Base-by-base conservation (phyloP, 2,888 invertebrate genomes). In the Clistopyga incitator region DNA sequence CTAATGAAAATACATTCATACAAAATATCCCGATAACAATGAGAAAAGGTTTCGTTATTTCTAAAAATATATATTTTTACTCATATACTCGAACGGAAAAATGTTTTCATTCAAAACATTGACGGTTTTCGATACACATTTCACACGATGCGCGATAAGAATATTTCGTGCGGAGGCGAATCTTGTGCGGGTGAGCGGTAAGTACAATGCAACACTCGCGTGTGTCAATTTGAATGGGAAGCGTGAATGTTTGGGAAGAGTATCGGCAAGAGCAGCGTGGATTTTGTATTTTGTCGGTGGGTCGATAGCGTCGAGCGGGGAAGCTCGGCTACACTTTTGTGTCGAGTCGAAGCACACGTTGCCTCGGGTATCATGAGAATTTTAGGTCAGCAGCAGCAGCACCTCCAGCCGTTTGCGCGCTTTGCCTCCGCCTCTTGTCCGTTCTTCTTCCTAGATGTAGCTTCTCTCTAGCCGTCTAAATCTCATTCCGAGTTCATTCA, bases 311-410 rank as follows among this genome's bases (percentile, higher is more conserved):
- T 42, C 47, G 50, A 61, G 74, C 29, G 50, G 38, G 50, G 38
- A 74, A 74, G 74, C 59, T 59, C 13, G 47, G 45, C 45, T 45
- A 38, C 61, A 74, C 61, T 74, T 74, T 61, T 50, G 61, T 74
- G 34, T 25, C 50, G 50, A 47, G 20, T 47, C 61, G 50, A 11
- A 13, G 23, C 42, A 59, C 38, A 81, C 77, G 59, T 68, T 76
- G 59, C 38, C 83, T 68, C 64, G 25, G 70, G 81, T 80, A 23
- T 64, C 68, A 61, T 38, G 68, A 78, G 64, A 78, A 64, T 84
- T 84, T 84, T 84, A 81, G 84, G 80, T 84, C 47, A 80, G 61
- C 71, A 47, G 65, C 45, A 38, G 80, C 83, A 80, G 52, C 71
- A 54, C 59, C 45, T 23, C 20, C 20, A 65, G 13, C 42, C 25